Conservation (phyloP, 2,113 vertebrate species). For the Oryzias curvinotus region DNA sequence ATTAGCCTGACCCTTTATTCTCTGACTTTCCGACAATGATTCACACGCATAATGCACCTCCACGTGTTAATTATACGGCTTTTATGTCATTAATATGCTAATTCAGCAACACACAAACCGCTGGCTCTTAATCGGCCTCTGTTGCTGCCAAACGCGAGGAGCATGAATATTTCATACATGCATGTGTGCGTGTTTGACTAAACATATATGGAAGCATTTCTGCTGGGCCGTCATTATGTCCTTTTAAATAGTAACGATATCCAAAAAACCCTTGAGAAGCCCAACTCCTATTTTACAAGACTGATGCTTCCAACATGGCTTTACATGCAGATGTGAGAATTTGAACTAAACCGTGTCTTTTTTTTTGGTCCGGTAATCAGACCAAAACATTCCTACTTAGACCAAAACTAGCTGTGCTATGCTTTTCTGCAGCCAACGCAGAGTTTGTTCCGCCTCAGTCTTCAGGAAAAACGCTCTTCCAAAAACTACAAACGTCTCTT, state of each 20-base stretch:
- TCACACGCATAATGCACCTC: slow-evolving; percentile 60
- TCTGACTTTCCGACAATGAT: slow-evolving; percentile 59
- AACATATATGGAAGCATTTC: slow-evolving; percentile 5
- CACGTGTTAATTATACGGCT: slow-evolving; percentile 72
- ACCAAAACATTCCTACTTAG: slow-evolving; percentile 60
- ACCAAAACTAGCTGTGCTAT: slow-evolving; percentile 68
- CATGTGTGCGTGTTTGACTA: slow-evolving; percentile 28
- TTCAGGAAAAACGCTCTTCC: slow-evolving; percentile 27
- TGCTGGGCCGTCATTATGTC: slow-evolving; percentile 9
- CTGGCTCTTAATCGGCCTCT: slow-evolving; percentile 36
- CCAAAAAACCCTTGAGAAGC: no score
- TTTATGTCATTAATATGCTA: slow-evolving; percentile 77
- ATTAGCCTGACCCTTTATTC: slow-evolving; percentile 56
- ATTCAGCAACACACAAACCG: slow-evolving; percentile 52
- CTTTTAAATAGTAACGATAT: no score
- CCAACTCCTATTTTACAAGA: no score
- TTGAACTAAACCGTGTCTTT: slow-evolving; percentile 43
- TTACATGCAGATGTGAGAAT: slow-evolving; percentile 5
- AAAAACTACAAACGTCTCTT: no score
- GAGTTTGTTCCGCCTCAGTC: slow-evolving; percentile 26
- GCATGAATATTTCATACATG: slow-evolving; percentile 69
- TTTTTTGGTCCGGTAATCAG: slow-evolving; percentile 44
- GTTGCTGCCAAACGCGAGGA: slow-evolving; percentile 55
- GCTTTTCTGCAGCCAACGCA: slow-evolving; percentile 38
- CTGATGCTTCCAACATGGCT: background rate